These are phyloP conservation scores for Myanophis thanlyinensis DNA, from an alignment of 2,113 vertebrate species.

Conservation along the genomic window DNA sequence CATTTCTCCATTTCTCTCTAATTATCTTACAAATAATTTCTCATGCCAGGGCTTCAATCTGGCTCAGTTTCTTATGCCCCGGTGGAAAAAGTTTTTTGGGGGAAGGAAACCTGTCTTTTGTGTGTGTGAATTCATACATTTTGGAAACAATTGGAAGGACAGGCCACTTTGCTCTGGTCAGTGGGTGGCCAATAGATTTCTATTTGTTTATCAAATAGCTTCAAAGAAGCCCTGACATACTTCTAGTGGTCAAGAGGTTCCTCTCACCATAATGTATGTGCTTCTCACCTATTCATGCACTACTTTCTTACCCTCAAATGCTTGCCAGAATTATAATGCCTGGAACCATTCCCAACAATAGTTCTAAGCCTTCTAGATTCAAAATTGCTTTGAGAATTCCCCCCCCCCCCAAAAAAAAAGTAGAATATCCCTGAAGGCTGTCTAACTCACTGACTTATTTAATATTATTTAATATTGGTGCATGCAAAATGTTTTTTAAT, in stretches of 20 bases:
- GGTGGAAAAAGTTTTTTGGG: not conserved
- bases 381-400: not conserved
- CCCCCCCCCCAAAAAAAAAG: too few relatives aligned
- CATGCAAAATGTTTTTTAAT: not conserved
- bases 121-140: not conserved
- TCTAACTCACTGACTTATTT: not conserved
- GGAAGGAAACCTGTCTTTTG: not conserved
- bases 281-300: not conserved
- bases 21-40: not conserved
- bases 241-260: not conserved
- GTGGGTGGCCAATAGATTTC: not conserved
- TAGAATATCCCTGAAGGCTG: not conserved
- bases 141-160: not conserved
- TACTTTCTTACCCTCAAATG: not conserved
- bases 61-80: not conserved
- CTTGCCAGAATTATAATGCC: not conserved
- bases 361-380: not conserved
- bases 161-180: not conserved
- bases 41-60: not conserved
- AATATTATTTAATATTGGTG: not conserved
- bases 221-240: not conserved
- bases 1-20: not conserved
- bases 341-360: not conserved
- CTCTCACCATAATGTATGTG: not conserved
- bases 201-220: not conserved